Percentiles rank a stretch among this genome's conserved stretches.
phyloP scores from a whole-genome alignment of 2,113 vertebrate genomes.

The Empidonax traillii region DNA sequence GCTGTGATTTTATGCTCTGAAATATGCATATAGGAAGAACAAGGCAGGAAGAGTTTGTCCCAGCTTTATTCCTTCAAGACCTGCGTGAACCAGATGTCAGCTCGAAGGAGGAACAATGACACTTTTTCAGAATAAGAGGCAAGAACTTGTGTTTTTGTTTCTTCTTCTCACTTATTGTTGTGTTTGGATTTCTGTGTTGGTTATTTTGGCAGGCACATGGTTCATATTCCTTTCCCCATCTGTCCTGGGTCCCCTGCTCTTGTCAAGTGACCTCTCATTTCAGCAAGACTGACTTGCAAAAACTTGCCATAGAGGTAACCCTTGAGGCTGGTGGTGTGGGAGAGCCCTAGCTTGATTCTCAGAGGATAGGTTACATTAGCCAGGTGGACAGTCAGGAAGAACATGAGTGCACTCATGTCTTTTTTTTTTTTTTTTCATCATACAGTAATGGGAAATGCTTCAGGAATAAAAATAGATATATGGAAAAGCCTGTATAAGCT shows the following conservation, averaged over 20 bases:
- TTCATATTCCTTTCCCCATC: background rate
- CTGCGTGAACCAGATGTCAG: background rate
- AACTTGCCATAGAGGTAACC: background rate
- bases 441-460: background rate
- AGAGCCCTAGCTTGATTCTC: background rate
- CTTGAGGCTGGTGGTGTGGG: background rate
- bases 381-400: background rate
- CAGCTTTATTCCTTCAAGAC: background rate
- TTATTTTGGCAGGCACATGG: background rate
- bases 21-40: background rate
- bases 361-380: background rate
- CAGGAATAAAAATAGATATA: conserved; percentile 28
- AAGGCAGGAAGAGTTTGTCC: background rate
- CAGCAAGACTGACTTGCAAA: background rate
- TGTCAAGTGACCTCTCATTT: background rate
- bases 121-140: background rate
- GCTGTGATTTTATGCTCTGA: background rate
- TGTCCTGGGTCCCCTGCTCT: background rate
- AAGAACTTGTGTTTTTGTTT: background rate
- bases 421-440: background rate
- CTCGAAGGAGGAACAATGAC: background rate
- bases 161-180: background rate
- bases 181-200: background rate
- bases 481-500: conserved; percentile 38
- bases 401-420: background rate